Conservation (phyloP, 2,113 vertebrate species). For the Pseudorasbora parva region DNA sequence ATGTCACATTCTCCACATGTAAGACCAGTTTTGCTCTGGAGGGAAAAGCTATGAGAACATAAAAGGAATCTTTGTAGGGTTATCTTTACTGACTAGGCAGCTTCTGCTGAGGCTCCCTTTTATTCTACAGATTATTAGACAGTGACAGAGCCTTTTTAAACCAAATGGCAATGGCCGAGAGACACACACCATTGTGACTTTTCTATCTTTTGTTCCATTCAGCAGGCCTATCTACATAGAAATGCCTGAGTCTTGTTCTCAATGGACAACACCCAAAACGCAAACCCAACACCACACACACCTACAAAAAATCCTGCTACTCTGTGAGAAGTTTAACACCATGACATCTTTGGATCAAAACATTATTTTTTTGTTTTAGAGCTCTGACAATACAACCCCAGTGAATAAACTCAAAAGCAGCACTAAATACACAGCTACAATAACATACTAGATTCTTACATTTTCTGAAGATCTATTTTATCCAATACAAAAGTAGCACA, state of each 20-base stretch:
- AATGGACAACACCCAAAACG: constrained; percentile 20
- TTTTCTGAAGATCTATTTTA: neutral
- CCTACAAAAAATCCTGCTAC: neutral
- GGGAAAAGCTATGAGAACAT: neutral
- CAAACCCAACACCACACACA: neutral
- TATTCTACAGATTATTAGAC: constrained; percentile 38
- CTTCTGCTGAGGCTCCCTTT: constrained; percentile 29
- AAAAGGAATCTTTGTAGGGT: neutral
- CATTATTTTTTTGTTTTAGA: neutral
- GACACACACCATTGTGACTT: constrained; percentile 21
- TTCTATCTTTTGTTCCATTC: constrained; percentile 22
- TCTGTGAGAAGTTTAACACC: neutral
- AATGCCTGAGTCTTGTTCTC: neutral
- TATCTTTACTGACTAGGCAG: constrained; percentile 24
- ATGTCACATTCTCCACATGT: constrained; percentile 13
- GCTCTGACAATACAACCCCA: no score
- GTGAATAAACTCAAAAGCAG: neutral
- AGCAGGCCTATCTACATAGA: constrained; percentile 24
- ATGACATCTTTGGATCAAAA: constrained; percentile 10
- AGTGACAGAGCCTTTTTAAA: constrained; percentile 23
- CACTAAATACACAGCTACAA: neutral
- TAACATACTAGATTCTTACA: neutral
- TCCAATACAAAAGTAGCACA: neutral
- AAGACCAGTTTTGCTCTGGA: neutral
- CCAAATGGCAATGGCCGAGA: constrained; percentile 32